Percentiles rank a stretch among this genome's conserved stretches.
These are phyloP conservation scores for Anguilla obscura DNA, from an alignment of 2,797 vertebrate genomes.

Conservation along the genomic window DNA sequence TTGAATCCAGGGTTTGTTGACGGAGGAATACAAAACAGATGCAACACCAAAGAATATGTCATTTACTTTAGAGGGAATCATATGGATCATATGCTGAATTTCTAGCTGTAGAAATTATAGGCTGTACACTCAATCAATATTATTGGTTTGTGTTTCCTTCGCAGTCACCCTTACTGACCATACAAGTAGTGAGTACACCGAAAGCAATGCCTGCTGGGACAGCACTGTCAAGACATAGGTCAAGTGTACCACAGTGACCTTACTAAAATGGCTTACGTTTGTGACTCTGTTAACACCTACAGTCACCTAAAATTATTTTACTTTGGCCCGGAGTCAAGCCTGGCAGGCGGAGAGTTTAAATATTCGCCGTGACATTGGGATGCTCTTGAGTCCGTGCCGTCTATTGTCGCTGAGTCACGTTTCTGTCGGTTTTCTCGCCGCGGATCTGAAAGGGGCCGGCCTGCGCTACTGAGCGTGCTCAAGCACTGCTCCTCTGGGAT, in stretches of 20 bases:
- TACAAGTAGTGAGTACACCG: background rate
- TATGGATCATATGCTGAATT: background rate
- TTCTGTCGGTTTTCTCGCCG: background rate
- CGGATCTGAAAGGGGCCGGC: constrained; percentile 6
- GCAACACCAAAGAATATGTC: too few species aligned
- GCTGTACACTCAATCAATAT: background rate
- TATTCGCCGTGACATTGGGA: background rate
- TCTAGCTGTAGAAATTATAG: background rate
- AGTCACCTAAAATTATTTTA: background rate
- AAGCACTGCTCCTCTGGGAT: constrained; percentile 61
- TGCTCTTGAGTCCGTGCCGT: background rate
- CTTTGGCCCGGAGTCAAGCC: background rate
- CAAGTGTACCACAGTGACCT: background rate
- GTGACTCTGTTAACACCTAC: background rate
- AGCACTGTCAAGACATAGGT: background rate
- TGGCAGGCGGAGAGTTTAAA: background rate
- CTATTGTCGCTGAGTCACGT: constrained; percentile 2
- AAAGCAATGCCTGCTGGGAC: background rate
- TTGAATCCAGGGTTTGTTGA: too few species aligned
- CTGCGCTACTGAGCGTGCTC: constrained; percentile 41
- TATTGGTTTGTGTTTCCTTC: background rate
- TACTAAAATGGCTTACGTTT: background rate
- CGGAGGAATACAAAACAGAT: too few species aligned
- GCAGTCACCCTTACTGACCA: background rate
- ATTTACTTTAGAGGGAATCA: too few species aligned